Percentiles rank a stretch among this genome's conserved stretches.
phyloP scores from a whole-genome alignment of 2,113 vertebrate species.

The Ia io region DNA sequence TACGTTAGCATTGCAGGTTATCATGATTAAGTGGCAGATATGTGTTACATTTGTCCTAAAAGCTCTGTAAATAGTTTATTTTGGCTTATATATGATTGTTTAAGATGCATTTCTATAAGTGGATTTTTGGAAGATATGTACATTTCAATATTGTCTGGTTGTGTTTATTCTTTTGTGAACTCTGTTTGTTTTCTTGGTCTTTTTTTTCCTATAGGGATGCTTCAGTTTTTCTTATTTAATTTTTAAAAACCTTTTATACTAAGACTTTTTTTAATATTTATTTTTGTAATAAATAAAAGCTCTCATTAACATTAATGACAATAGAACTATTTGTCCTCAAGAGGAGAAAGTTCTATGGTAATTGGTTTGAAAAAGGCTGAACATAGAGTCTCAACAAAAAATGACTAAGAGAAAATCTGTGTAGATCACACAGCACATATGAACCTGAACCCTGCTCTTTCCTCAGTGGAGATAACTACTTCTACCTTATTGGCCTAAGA shows the following conservation, averaged over 20 bases:
- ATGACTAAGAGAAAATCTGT: background rate
- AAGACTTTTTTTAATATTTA: background rate
- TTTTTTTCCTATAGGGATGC: background rate
- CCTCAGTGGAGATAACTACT: background rate
- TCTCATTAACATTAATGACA: background rate
- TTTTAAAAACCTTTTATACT: background rate
- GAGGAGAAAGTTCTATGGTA: background rate
- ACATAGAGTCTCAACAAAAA: background rate
- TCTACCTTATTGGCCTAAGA: background rate
- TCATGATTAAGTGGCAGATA: background rate
- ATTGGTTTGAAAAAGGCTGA: background rate
- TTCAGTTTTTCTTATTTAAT: background rate
- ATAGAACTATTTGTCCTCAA: background rate
- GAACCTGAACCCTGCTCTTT: background rate
- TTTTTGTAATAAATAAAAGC: constrained; percentile 18
- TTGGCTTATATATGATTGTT: background rate
- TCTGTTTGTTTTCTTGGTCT: background rate
- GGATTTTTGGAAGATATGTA: background rate
- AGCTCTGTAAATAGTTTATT: background rate
- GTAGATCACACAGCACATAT: background rate
- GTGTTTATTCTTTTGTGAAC: constrained; percentile 1
- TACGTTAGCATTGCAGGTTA: background rate
- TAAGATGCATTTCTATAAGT: background rate
- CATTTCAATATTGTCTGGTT: background rate
- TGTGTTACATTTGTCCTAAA: background rate